Evolutionary conservation across 2,797 vertebrate species (phyloP), one percentile per base, ranked within the genome.

Genomic region (Champsocephalus gunnari): DNA sequence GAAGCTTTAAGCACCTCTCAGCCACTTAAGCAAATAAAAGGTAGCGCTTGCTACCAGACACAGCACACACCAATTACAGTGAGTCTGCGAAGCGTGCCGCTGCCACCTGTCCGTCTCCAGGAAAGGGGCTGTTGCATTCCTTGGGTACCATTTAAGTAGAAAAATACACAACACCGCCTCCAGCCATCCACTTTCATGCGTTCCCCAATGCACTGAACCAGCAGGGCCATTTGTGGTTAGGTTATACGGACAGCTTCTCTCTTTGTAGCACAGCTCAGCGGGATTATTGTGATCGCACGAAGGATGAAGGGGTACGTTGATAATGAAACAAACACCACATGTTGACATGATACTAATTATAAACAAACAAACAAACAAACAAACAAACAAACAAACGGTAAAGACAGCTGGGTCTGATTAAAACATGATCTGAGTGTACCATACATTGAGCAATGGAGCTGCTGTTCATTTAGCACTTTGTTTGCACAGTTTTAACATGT

Each of bases 51-150:
- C 71, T 54, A 45, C 24, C 50, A 54, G 34, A 70, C 65, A 41
- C 32, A 56, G 45, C 56, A 41, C 71, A 55, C 71, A 56, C 71
- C 63, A 84, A 84, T 88, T 86, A 89, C 81, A 83, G 72, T 28
- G 55, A 64, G 44, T 71, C 68, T 73, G 75, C 75, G 80, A 75
- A 81, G 90, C 66, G 21, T 66, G 77, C 4, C 67, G 17, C 3
- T 14, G 54, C 71, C 84, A 80, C 73, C 77, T 88, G 85, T 74
- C 80, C 55, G 12, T 77, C 66, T 72, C 19, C 19, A 8, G 64
- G 32, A 54, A 44, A 64, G 75, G 32, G 45, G 10, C 58, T 47
- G 56, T 34, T 28, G 17, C 51, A 17, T 61, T 78, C 59, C 56
- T 44, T 13, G 47, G 61, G 69, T 66, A 57, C 73, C 69, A 75